Conservation (phyloP, 2,888 invertebrate genomes). For the Minunthozetes semirufus region DNA sequence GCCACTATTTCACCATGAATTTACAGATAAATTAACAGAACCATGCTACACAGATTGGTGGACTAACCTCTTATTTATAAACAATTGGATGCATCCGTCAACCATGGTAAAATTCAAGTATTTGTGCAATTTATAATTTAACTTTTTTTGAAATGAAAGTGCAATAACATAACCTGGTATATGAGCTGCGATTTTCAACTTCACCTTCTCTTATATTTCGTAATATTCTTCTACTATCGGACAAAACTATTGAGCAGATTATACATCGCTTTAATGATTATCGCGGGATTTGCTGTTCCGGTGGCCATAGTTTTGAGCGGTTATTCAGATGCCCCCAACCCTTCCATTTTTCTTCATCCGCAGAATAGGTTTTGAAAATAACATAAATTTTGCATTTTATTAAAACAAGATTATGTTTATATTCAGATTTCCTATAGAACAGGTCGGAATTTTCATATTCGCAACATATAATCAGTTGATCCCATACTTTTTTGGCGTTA, state of each 20-base stretch:
- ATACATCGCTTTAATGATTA: constrained; percentile 26
- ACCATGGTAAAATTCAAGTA: constrained; percentile 7
- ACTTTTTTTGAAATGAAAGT: no score
- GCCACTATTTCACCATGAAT: constrained; percentile 20
- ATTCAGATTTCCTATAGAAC: constrained; percentile 29
- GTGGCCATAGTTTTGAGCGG: constrained; percentile 22
- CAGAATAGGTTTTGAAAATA: constrained; percentile 11
- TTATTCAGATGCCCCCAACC: constrained; percentile 27
- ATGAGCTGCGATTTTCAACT: constrained; percentile 34
- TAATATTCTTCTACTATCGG: constrained; percentile 32
- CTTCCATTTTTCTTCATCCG: constrained; percentile 34
- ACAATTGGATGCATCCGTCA: constrained; percentile 23
- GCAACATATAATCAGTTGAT: constrained; percentile 35
- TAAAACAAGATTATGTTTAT: neutral
- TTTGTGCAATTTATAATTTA: neutral
- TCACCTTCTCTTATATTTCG: constrained; percentile 28
- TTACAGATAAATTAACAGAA: constrained; percentile 17
- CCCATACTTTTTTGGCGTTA: constrained; percentile 33
- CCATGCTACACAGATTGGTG: constrained; percentile 31
- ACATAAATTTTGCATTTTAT: neutral
- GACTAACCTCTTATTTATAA: constrained; percentile 28
- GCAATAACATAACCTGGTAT: constrained; percentile 35
- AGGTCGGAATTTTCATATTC: constrained; percentile 34
- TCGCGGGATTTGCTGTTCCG: constrained; percentile 25
- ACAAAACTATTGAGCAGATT: constrained; percentile 3